A percentile compares a stretch with the other conserved stretches of the same genome.
These are phyloP conservation scores for Glareola pratincola DNA, from an alignment of 2,113 vertebrate species.

Conservation along the genomic window DNA sequence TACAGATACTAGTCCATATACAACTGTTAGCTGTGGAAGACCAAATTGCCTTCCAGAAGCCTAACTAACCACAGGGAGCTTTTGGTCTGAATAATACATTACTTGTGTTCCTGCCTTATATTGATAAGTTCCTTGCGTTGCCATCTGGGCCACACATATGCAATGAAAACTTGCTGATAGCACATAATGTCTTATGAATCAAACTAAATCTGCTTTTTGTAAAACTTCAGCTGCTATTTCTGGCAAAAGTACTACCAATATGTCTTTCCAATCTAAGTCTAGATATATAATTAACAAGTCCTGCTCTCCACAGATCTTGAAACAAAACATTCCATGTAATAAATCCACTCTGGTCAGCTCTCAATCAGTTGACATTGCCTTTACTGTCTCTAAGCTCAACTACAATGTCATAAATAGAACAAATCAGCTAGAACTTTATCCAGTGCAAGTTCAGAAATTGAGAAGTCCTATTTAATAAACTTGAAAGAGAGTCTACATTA, in stretches of 20 bases:
- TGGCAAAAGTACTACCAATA: background rate
- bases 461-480: background rate
- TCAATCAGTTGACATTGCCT: background rate
- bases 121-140: accelerated
- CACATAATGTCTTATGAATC: background rate
- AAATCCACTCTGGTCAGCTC: background rate
- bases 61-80: background rate
- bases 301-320: background rate
- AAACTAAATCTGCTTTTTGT: background rate
- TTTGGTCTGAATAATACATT: background rate
- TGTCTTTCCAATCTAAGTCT: background rate
- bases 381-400: background rate
- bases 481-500: background rate
- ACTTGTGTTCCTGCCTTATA: background rate
- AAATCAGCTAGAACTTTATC: background rate
- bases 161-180: background rate
- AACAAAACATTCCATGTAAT: background rate
- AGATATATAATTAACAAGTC: background rate
- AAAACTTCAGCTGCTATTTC: background rate
- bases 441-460: background rate
- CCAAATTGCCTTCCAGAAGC: background rate
- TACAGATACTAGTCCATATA: background rate
- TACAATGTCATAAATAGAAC: background rate
- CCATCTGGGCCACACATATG: background rate
- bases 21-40: background rate